These are phyloP conservation scores for Ophion costatus DNA, from an alignment of 2,888 invertebrate genomes.

Conservation along the genomic window DNA sequence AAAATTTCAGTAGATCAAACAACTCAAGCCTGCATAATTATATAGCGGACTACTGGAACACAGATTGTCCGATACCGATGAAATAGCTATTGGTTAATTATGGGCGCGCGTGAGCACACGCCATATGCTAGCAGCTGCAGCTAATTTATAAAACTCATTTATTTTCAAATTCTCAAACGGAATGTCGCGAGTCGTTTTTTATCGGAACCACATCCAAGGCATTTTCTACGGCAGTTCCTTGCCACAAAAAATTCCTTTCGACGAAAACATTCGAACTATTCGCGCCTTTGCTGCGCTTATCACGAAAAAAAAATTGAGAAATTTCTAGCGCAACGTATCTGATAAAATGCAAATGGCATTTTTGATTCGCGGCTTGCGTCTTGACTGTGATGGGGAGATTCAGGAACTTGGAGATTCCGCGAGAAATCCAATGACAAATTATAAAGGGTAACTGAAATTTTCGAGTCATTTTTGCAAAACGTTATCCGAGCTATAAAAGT, in stretches of 20 bases:
- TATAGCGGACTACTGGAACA: slow-evolving; percentile 15
- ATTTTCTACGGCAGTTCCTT: slow-evolving; percentile 8
- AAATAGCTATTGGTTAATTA: slow-evolving; percentile 62
- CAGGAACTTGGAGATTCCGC: not conserved
- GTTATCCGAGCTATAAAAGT: too few species aligned
- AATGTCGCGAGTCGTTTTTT: slow-evolving; percentile 30
- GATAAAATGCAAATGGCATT: slow-evolving; percentile 9
- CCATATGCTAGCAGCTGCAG: slow-evolving; percentile 48
- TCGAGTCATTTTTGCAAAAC: too few species aligned
- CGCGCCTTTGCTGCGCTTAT: slow-evolving; percentile 37
- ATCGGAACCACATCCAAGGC: slow-evolving; percentile 31
- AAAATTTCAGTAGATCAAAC: not conserved
- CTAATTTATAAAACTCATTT: slow-evolving; percentile 57
- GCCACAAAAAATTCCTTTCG: slow-evolving; percentile 52
- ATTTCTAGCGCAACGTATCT: slow-evolving; percentile 28
- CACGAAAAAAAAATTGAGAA: slow-evolving; percentile 30
- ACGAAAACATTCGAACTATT: slow-evolving; percentile 41
- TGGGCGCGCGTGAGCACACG: slow-evolving; percentile 40
- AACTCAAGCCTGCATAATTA: slow-evolving; percentile 11
- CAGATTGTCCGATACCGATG: slow-evolving; percentile 54
- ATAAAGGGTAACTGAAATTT: not conserved
- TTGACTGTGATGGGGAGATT: not conserved
- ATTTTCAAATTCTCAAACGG: slow-evolving; percentile 45
- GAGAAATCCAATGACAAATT: not conserved
- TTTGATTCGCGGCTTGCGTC: slow-evolving; percentile 20